These are phyloP conservation scores for Lepilemur ruficaudatus DNA, from an alignment of 2,797 vertebrate genomes.

Conservation along the genomic window DNA sequence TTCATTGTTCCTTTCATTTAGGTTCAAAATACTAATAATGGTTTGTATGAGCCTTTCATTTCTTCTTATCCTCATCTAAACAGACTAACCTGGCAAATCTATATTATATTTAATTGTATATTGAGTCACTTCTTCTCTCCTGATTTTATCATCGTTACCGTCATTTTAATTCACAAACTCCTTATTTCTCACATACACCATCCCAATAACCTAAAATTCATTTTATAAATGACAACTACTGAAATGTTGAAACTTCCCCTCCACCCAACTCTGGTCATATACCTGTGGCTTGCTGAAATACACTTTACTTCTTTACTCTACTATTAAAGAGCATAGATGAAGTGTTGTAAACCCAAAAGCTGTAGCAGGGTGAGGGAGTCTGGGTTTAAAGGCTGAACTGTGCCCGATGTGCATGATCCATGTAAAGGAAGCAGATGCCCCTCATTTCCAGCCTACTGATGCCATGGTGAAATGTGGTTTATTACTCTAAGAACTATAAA, in stretches of 20 bases:
- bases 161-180: background rate
- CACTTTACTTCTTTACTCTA: background rate
- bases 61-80: background rate
- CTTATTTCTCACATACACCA: background rate
- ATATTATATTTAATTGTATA: background rate
- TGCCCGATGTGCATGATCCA: rapidly evolving
- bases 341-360: background rate
- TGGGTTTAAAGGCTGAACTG: background rate
- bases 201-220: background rate
- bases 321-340: background rate
- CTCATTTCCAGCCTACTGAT: background rate
- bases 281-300: background rate
- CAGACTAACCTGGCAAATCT: background rate
- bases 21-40: background rate
- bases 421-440: background rate
- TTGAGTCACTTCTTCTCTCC: background rate
- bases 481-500: background rate
- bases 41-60: background rate
- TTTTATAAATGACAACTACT: background rate
- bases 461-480: background rate
- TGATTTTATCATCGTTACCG: background rate
- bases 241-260: background rate
- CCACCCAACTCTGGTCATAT: too few species aligned
- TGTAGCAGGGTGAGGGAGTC: background rate
- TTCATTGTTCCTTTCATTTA: background rate